These are phyloP conservation scores for Pontoporia blainvillei DNA, from an alignment of 2,113 vertebrate genomes.

Conservation along the genomic window DNA sequence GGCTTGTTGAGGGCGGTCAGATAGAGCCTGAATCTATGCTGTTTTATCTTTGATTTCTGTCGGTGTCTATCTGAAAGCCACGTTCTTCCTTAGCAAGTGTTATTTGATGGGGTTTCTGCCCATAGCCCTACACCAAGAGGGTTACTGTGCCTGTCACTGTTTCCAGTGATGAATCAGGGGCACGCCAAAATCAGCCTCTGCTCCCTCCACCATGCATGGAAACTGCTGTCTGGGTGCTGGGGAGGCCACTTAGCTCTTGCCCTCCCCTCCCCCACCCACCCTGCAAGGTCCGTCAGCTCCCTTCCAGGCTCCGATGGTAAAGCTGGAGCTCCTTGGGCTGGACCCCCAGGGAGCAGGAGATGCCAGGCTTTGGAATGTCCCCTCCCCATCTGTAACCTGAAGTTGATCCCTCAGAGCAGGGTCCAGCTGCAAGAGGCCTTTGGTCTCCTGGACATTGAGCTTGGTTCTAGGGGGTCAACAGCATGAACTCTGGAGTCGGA, in stretches of 20 bases:
- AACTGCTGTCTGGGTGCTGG: neutral
- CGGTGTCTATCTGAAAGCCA: neutral
- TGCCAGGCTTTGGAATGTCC: too few species aligned
- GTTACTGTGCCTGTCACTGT: neutral
- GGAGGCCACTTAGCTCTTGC: accelerated
- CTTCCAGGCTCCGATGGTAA: neutral
- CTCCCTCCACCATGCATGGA: neutral
- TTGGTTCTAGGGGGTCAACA: neutral
- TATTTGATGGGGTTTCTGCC: neutral
- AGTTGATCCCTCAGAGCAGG: neutral
- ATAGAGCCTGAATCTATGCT: too few species aligned
- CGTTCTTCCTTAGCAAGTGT: neutral
- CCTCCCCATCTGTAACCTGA: neutral
- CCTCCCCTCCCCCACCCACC: too few species aligned
- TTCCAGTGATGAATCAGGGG: neutral
- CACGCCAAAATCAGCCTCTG: neutral
- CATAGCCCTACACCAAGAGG: too few species aligned
- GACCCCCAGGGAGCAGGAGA: neutral
- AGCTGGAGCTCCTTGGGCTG: neutral
- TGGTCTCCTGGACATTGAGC: neutral
- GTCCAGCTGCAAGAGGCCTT: neutral
- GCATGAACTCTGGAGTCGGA: neutral
- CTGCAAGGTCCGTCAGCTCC: neutral
- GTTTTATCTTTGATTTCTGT: neutral
- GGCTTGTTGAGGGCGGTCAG: neutral